Conservation (phyloP, 2,797 vertebrate genomes). For the Acropternis orthonyx region DNA sequence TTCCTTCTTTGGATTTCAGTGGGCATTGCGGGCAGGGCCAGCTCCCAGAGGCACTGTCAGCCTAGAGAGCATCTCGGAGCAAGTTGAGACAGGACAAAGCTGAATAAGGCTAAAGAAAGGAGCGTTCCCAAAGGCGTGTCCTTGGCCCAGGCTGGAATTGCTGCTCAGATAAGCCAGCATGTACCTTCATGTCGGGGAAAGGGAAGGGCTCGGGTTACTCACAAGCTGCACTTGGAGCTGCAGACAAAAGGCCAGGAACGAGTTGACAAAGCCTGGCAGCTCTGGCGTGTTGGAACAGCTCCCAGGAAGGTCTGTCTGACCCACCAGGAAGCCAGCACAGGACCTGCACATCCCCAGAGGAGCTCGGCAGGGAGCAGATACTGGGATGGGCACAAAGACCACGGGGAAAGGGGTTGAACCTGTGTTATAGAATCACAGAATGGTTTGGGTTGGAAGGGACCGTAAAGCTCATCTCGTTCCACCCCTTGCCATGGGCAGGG, state of each 20-base stretch:
- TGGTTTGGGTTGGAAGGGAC: neutral
- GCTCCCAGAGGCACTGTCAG: neutral
- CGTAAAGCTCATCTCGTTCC: neutral
- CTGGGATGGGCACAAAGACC: neutral
- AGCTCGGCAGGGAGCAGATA: neutral
- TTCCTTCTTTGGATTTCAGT: accelerated
- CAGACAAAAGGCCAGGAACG: constrained; percentile 59
- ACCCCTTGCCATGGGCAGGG: neutral
- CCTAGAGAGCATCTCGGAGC: neutral
- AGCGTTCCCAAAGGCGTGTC: constrained; percentile 62
- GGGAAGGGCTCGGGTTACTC: constrained; percentile 72
- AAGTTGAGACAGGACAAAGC: constrained; percentile 56
- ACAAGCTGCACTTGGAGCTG: constrained; percentile 19
- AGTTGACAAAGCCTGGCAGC: constrained; percentile 55
- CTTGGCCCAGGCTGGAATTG: constrained; percentile 28
- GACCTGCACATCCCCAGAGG: accelerated
- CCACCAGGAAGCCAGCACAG: neutral
- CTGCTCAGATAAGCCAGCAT: constrained; percentile 61
- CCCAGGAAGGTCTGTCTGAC: neutral
- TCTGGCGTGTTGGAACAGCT: constrained; percentile 64
- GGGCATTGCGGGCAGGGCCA: accelerated
- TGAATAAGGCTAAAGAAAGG: constrained; percentile 11
- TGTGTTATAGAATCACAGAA: accelerated
- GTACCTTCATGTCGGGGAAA: constrained; percentile 65
- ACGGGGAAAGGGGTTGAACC: accelerated